Evolutionary conservation across 2,113 vertebrate species (phyloP).

Genomic region (Mastomys natalensis): DNA sequence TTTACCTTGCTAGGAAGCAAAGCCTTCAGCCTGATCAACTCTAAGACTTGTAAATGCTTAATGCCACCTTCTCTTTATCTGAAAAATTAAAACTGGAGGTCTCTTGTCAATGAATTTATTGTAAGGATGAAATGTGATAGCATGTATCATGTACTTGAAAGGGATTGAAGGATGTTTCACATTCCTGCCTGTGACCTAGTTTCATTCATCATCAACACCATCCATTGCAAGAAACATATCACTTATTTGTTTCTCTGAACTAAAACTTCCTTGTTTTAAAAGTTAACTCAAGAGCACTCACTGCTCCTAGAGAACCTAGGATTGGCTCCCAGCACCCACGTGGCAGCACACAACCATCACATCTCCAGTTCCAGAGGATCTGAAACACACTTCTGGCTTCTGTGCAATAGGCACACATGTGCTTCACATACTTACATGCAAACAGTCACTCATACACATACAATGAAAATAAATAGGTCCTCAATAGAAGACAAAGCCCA

Average conservation of each 20-base stretch:
- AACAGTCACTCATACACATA: neutral
- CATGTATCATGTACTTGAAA: neutral
- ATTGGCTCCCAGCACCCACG: neutral
- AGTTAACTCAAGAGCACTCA: neutral
- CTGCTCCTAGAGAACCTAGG: neutral
- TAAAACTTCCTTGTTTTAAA: neutral
- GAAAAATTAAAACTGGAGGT: neutral
- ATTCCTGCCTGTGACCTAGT: neutral
- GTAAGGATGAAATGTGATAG: neutral
- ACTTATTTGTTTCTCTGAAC: neutral
- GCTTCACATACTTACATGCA: neutral
- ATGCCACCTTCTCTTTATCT: neutral
- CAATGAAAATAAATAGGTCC: neutral
- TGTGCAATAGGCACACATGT: neutral
- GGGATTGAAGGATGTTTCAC: neutral
- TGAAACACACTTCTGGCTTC: neutral
- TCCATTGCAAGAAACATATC: neutral
- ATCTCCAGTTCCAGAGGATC: neutral
- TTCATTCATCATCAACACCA: neutral
- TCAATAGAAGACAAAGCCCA: neutral
- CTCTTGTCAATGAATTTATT: neutral
- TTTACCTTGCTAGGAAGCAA: neutral
- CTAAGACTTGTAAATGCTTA: neutral
- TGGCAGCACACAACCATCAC: neutral
- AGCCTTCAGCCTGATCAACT: neutral